Evolutionary conservation across 2,888 invertebrate species (phyloP).

Genomic region (Sympetrum striolatum): DNA sequence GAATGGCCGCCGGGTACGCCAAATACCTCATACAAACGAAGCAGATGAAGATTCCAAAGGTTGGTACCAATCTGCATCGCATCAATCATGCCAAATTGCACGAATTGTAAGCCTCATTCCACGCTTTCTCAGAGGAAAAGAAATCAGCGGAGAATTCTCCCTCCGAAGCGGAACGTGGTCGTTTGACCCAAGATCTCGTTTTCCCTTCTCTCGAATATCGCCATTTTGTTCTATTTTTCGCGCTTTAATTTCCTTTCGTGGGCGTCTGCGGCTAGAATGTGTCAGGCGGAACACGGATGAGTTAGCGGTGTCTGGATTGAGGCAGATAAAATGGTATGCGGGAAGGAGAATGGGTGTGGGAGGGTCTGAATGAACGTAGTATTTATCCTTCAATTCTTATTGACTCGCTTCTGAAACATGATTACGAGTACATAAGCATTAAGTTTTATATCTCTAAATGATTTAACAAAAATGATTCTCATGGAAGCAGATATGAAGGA

Average conservation of each 20-base stretch:
- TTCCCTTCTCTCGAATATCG: neutral
- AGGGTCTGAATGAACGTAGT: too few relatives aligned
- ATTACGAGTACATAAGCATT: too few relatives aligned
- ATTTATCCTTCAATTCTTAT: too few relatives aligned
- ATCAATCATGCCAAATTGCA: neutral
- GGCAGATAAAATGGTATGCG: neutral
- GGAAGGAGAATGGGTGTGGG: neutral
- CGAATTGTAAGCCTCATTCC: neutral
- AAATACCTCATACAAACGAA: constrained; percentile 53
- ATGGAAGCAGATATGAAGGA: too few relatives aligned
- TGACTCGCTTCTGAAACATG: too few relatives aligned
- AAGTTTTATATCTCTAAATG: too few relatives aligned
- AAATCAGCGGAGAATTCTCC: too few relatives aligned
- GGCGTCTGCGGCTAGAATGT: too few relatives aligned
- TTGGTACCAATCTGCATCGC: neutral
- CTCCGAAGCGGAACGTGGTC: neutral
- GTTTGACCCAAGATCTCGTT: neutral
- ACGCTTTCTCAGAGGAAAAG: neutral
- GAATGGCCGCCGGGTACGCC: constrained; percentile 55
- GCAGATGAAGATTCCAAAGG: constrained; percentile 52
- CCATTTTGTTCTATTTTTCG: too few relatives aligned
- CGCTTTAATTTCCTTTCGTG: too few relatives aligned
- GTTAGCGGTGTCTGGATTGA: neutral
- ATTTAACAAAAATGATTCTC: too few relatives aligned
- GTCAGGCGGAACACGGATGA: neutral